These are phyloP conservation scores for Sebastes elongatus DNA, from an alignment of 2,797 vertebrate genomes.

Conservation along the genomic window DNA sequence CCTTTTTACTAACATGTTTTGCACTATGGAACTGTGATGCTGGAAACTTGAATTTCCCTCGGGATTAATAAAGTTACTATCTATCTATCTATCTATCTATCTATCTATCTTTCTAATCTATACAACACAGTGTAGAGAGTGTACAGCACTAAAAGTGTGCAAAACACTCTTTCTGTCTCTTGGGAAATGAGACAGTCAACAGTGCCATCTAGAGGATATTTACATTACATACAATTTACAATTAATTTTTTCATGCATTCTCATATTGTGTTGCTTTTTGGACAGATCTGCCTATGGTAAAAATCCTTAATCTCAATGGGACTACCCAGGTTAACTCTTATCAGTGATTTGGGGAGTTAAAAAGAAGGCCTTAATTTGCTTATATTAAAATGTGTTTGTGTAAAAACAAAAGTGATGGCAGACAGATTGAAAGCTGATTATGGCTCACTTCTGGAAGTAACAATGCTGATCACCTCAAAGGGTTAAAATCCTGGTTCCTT, in stretches of 20 bases:
- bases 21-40: no score
- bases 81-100: no score
- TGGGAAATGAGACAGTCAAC: neutral
- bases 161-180: neutral
- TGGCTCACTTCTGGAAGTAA: neutral
- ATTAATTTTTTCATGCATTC: neutral
- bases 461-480: neutral
- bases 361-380: neutral
- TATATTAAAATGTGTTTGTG: neutral
- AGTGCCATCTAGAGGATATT: conserved; percentile 44
- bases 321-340: no score
- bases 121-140: neutral
- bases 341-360: neutral
- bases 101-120: no score
- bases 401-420: neutral
- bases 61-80: no score
- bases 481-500: no score
- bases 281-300: neutral
- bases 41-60: no score
- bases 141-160: neutral
- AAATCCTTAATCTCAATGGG: no score
- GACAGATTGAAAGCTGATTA: neutral
- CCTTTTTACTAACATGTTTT: no score
- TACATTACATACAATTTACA: neutral
- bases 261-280: neutral